Percentiles rank a stretch among this genome's conserved stretches.
phyloP scores from a whole-genome alignment of 2,888 invertebrate genomes.

The Celastrina argiolus region DNA sequence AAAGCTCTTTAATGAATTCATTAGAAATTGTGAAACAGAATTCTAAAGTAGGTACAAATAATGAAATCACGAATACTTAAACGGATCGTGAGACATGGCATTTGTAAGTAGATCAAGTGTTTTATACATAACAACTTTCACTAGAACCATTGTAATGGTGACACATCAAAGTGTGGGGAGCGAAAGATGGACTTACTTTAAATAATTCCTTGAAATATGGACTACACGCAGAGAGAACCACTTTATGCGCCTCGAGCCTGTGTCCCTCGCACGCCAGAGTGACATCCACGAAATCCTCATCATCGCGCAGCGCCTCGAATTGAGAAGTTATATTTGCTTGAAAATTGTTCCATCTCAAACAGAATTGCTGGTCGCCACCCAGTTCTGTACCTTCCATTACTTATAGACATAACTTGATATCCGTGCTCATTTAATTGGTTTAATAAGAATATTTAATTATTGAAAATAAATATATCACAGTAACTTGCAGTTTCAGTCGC shows the following conservation, averaged over 20 bases:
- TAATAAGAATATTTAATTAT: slow-evolving; percentile 76
- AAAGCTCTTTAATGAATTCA: slow-evolving; percentile 62
- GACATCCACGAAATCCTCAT: slow-evolving; percentile 93
- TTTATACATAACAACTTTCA: slow-evolving; percentile 79
- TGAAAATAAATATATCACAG: slow-evolving; percentile 79
- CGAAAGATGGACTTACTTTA: slow-evolving; percentile 83
- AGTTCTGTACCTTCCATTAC: slow-evolving; percentile 80
- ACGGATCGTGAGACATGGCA: slow-evolving; percentile 78
- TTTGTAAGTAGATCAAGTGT: slow-evolving; percentile 79
- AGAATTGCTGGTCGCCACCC: slow-evolving; percentile 89
- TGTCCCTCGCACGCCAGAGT: slow-evolving; percentile 91
- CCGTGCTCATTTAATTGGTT: slow-evolving; percentile 77
- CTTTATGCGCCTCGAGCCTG: slow-evolving; percentile 90
- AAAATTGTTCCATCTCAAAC: slow-evolving; percentile 94
- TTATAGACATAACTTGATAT: slow-evolving; percentile 79
- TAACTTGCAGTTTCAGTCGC: slow-evolving; percentile 78
- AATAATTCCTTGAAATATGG: slow-evolving; percentile 92
- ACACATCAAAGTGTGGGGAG: slow-evolving; percentile 78
- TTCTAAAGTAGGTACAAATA: slow-evolving; percentile 75
- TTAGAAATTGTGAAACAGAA: slow-evolving; percentile 77
- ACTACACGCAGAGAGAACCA: slow-evolving; percentile 91
- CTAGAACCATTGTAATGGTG: slow-evolving; percentile 78
- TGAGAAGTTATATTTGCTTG: slow-evolving; percentile 92
- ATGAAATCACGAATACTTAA: slow-evolving; percentile 78
- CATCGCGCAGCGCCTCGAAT: slow-evolving; percentile 89